phyloP scores from a whole-genome alignment of 2,888 invertebrate species.

The Dryomyza anilis region DNA sequence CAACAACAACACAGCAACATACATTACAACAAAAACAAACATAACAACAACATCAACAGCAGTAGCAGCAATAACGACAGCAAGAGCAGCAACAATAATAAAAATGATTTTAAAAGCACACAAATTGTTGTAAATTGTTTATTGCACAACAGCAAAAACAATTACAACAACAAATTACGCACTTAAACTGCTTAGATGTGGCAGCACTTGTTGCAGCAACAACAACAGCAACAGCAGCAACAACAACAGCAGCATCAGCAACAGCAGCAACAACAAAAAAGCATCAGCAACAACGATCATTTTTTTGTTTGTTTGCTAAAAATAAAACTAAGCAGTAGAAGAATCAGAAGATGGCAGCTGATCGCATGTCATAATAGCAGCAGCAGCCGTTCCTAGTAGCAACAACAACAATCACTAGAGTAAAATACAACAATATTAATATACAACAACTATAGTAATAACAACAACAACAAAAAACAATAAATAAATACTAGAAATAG shows the following conservation, averaged over 20 bases:
- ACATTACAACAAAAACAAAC: slow-evolving; percentile 11
- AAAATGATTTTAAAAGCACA: slow-evolving; percentile 24
- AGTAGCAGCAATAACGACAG: slow-evolving; percentile 27
- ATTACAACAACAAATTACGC: background rate
- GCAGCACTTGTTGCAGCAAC: slow-evolving; percentile 1
- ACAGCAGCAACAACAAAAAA: slow-evolving; percentile 6
- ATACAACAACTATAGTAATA: slow-evolving; percentile 23
- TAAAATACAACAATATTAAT: slow-evolving; percentile 20
- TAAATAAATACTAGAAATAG: slow-evolving; percentile 28
- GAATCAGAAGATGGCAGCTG: slow-evolving; percentile 2
- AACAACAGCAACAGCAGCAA: slow-evolving; percentile 30
- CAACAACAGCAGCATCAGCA: slow-evolving; percentile 26
- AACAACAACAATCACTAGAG: background rate
- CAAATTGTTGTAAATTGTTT: slow-evolving; percentile 46
- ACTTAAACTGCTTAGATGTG: background rate
- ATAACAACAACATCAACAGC: slow-evolving; percentile 17
- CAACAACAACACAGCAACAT: slow-evolving; percentile 27
- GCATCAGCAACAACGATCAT: slow-evolving; percentile 5
- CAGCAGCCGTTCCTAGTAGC: too few relatives aligned
- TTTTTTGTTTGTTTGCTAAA: slow-evolving; percentile 23
- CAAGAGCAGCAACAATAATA: slow-evolving; percentile 15
- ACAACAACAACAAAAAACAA: slow-evolving; percentile 22
- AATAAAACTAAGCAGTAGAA: slow-evolving; percentile 8
- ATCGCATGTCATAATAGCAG: slow-evolving; percentile 8
- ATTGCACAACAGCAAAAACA: slow-evolving; percentile 44